Base-by-base conservation (phyloP, 2,797 vertebrate species). In the Gambusia yucatana region DNA sequence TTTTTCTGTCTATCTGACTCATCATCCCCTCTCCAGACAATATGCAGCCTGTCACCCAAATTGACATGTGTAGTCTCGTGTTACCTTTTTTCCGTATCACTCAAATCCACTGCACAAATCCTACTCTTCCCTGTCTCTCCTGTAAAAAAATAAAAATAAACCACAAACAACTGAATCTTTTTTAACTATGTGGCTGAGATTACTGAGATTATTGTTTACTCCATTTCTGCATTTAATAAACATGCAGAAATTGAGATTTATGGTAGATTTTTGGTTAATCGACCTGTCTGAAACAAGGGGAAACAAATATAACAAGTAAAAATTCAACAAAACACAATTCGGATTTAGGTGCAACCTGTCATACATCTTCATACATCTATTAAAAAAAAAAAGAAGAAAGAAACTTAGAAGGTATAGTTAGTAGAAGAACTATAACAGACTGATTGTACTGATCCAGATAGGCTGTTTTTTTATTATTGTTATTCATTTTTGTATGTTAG, bases 1-100 rank as follows among this genome's bases (percentile, higher is more conserved):
- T 82, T 30, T 41, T 4, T 82, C 63, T 83, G 74, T 86, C 59
- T 69, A 77, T 77, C 72, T 69, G 71, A 52, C 55, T 80, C 63
- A 82, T 80, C 73, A 78, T 72, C 36, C 80, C 39, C 41, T 41
- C 75, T 78, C 74, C 71, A 80, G 65, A 78, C 74, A 74, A 39
- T 71, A 39, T 63, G 6, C 75, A 69, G 41, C 22, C 22, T 70
- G 33, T 48, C 50, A 61, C 47, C 25, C 16, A 76, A 75, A 59
- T 44, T 28, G 44, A 55, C 30, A 28, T 55, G 43, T 25, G 67
- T 76, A 39, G 33, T 72, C 73, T 50, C 14, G 0, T 61, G 30
- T 61, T 61, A 61, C 36, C 36, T 28, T 39, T 72, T 50, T 52
- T 36, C 28, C 28, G 30, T 43, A 16, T 73, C 55, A 28, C 63